These are phyloP conservation scores for Cosmorhoe ocellata DNA, from an alignment of 2,888 invertebrate species.

Conservation along the genomic window DNA sequence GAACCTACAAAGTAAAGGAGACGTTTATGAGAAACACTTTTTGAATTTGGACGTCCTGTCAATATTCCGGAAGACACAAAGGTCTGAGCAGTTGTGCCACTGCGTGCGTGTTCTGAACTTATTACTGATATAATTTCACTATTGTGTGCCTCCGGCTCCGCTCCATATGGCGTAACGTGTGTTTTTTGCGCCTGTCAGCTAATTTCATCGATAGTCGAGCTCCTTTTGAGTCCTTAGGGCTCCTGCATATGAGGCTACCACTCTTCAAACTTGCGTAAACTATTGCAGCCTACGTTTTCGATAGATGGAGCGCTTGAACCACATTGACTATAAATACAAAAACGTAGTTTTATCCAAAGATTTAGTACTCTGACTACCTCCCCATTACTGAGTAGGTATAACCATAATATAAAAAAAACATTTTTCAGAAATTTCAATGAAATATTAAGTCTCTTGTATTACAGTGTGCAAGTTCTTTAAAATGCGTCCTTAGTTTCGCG, in stretches of 20 bases:
- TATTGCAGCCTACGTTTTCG: too few species aligned
- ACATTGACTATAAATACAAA: too few species aligned
- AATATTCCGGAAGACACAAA: conserved; percentile 28
- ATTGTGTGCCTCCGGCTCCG: conserved; percentile 74
- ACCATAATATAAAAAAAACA: too few species aligned
- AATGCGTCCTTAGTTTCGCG: conserved; percentile 63
- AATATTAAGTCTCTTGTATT: too few species aligned
- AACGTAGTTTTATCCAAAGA: too few species aligned
- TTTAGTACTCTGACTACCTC: too few species aligned
- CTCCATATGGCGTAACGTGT: conserved; percentile 81
- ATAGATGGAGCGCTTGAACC: too few species aligned
- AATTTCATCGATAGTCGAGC: conserved; percentile 69
- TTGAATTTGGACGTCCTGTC: conserved; percentile 19
- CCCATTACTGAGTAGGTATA: too few species aligned
- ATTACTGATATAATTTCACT: conserved; percentile 79
- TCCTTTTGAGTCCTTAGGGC: conserved; percentile 42
- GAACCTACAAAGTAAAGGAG: not conserved
- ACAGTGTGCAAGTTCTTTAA: conserved; percentile 18
- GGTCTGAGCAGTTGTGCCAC: conserved; percentile 67
- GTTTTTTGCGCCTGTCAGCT: conserved; percentile 54
- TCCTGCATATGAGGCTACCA: conserved; percentile 2
- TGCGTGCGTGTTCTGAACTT: conserved; percentile 73
- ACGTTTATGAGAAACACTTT: conserved; percentile 6
- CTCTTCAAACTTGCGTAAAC: not conserved
- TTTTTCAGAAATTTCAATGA: too few species aligned